Base-by-base conservation (phyloP, 2,113 vertebrate genomes). In the Syngnathoides biaculeatus region DNA sequence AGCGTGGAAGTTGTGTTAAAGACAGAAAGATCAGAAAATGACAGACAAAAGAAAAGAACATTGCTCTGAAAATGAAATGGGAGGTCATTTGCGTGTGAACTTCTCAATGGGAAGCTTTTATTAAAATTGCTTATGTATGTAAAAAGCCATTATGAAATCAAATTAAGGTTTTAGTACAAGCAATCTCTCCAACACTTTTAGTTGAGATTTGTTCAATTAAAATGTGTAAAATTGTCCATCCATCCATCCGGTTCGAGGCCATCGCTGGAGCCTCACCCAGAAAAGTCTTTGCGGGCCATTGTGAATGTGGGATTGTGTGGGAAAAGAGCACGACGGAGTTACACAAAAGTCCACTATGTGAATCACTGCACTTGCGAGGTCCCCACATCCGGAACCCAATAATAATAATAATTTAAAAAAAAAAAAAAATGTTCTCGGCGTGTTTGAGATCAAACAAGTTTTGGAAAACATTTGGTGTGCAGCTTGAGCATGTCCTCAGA, bases 351-450 rank as follows among this genome's bases (percentile, higher is more conserved):
- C 11, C 26, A 55, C 52, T 14, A 6, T 55, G 22, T 27, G 12
- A 14, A 12, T 26, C 22, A 13, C 52, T 55, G 2, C 7, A 57
- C 27, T 57, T 15, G 24, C 26, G 15, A 57, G 27, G 15, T 30
- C 24, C 14, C 55, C 26, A 30, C 26, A 57, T 57, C 8, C 55
- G 26, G 55, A 57, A 8, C 24, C 88, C 88, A 90, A 87, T 89
- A 73, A 86, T 86, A 87, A n/a, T 14, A 55, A 3, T 24, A 26
- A n/a, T n/a, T n/a, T n/a, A n/a, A n/a, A n/a, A n/a, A n/a, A n/a
- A 26, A 35, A 35, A 5, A 35, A 3, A 35, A 35, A 5, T 3
- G 22, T 26, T 55, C 22, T 55, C 30, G 17, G 55, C 15, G 8
- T 57, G 55, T 30, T 30, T 17, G 55, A 27, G 55, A 57, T 57